A percentile compares a stretch with the other conserved stretches of the same genome.
These are phyloP conservation scores for Paramisgurnus dabryanus DNA, from an alignment of 2,113 vertebrate species.

Conservation along the genomic window DNA sequence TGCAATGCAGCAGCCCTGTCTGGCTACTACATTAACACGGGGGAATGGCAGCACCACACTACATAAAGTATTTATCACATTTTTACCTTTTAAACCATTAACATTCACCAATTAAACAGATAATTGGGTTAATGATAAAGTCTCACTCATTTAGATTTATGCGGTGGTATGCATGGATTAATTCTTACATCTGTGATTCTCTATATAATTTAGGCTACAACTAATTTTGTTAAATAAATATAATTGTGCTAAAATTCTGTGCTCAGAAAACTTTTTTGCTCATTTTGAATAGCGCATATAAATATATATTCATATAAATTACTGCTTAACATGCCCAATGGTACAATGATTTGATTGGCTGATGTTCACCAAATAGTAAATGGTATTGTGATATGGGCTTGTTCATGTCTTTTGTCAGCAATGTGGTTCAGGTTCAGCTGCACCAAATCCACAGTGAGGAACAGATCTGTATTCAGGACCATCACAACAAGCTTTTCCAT, in stretches of 20 bases:
- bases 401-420: constrained; percentile 64
- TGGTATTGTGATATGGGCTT: constrained; percentile 63
- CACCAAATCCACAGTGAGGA: constrained; percentile 55
- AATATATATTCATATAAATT: neutral
- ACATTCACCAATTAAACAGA: no score
- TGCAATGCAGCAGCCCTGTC: constrained; percentile 71
- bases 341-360: constrained; percentile 72
- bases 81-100: neutral
- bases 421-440: constrained; percentile 70
- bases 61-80: neutral
- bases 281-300: neutral
- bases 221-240: neutral
- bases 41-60: constrained; percentile 14
- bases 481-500: constrained; percentile 71
- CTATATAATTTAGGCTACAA: no score
- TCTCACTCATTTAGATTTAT: neutral
- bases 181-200: neutral
- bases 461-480: constrained; percentile 63
- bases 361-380: constrained; percentile 66
- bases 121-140: neutral
- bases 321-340: constrained; percentile 32
- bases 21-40: constrained; percentile 10
- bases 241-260: neutral
- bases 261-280: neutral
- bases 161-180: neutral